Conservation (phyloP, 1,140 invertebrate genomes). For the Medauroidea extradentata region DNA sequence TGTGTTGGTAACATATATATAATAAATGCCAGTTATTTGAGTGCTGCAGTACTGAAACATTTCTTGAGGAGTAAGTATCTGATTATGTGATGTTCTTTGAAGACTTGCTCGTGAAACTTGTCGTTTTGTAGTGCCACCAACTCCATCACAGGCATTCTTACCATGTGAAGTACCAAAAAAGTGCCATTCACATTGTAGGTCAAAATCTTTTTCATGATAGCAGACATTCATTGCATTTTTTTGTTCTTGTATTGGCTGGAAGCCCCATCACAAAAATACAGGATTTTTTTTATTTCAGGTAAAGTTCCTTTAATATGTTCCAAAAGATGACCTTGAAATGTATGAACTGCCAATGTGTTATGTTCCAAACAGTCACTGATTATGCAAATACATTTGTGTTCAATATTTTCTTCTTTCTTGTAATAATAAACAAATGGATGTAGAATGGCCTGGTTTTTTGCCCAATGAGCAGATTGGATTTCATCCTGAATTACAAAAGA, state of each 20-base stretch:
- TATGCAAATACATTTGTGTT: background rate
- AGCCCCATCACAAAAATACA: conserved; percentile 34
- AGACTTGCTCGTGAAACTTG: no score
- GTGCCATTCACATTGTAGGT: conserved; percentile 31
- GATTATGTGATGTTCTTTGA: no score
- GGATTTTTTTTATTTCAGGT: conserved; percentile 18
- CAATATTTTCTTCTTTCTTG: conserved; percentile 3
- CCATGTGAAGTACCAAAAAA: conserved; percentile 33
- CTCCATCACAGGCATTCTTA: conserved; percentile 29
- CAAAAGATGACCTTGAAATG: background rate
- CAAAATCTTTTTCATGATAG: conserved; percentile 28
- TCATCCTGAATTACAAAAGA: conserved; percentile 23
- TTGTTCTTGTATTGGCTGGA: conserved; percentile 35
- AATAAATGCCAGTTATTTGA: no score
- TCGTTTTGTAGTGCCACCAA: no score
- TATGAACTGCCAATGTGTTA: conserved; percentile 6
- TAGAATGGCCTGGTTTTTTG: conserved; percentile 17
- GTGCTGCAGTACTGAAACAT: no score
- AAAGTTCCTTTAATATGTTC: conserved; percentile 3
- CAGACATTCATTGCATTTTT: conserved; percentile 32
- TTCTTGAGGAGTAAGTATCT: no score
- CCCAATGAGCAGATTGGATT: conserved; percentile 18
- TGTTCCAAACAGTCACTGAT: conserved; percentile 14
- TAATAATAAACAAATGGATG: conserved; percentile 21
- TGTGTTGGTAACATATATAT: no score